These are phyloP conservation scores for Musca domestica DNA, from an alignment of 1,140 invertebrate genomes.

Conservation along the genomic window DNA sequence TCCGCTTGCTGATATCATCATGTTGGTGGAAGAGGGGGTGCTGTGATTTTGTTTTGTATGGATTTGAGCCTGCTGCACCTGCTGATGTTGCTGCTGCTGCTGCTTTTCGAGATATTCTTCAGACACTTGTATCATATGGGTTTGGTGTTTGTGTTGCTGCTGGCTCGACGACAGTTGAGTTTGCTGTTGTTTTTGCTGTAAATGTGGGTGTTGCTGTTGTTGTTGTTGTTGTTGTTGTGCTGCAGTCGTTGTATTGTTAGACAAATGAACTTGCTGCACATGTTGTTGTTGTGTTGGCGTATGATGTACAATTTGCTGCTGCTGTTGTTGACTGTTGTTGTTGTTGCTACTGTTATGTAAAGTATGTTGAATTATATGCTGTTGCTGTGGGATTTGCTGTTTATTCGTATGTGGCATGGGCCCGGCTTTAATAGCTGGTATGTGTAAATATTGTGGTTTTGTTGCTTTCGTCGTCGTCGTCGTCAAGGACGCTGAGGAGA, in stretches of 20 bases:
- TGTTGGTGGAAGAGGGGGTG: conserved; percentile 11
- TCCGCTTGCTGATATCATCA: conserved; percentile 26
- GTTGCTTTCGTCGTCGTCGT: background rate
- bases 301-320: conserved; percentile 30
- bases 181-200: conserved; percentile 28
- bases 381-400: conserved; percentile 29
- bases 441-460: conserved; percentile 12
- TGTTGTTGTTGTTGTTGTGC: conserved; percentile 18
- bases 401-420: conserved; percentile 27
- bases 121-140: conserved; percentile 25
- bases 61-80: background rate
- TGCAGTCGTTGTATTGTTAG: background rate
- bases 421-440: conserved; percentile 10
- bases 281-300: conserved; percentile 31
- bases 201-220: conserved; percentile 25
- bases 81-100: conserved; percentile 11
- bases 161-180: background rate
- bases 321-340: conserved; percentile 32
- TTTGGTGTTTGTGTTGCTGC: background rate
- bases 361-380: conserved; percentile 44
- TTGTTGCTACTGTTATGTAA: conserved; percentile 34
- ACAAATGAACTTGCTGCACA: conserved; percentile 29
- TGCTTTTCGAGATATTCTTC: conserved; percentile 25
- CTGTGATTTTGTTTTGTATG: background rate
- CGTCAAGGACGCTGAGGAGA: background rate